These are phyloP conservation scores for Scomber colias DNA, from an alignment of 2,113 vertebrate genomes.

Conservation along the genomic window DNA sequence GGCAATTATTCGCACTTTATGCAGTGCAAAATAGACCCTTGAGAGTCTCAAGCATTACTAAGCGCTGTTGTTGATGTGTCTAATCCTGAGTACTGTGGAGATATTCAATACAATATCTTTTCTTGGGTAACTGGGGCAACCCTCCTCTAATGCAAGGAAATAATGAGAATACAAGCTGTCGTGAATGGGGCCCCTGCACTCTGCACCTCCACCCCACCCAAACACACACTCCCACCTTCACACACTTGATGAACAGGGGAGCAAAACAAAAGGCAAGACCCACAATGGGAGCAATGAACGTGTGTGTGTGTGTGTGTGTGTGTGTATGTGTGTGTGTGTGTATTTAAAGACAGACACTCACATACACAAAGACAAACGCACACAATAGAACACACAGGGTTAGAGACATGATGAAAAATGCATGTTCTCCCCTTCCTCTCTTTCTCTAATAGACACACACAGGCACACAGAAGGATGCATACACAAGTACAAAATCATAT, in stretches of 20 bases:
- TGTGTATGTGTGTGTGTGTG: neutral
- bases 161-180: constrained; percentile 60
- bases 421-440: constrained; percentile 11
- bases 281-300: constrained; percentile 18
- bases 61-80: constrained; percentile 55
- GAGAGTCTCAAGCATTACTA: constrained; percentile 60
- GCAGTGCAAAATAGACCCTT: constrained; percentile 49
- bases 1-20: constrained; percentile 68
- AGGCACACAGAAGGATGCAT: neutral
- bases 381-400: neutral
- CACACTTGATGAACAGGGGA: constrained; percentile 60
- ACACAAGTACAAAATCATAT: neutral
- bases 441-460: constrained; percentile 8
- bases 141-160: constrained; percentile 44
- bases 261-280: constrained; percentile 57
- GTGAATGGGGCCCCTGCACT: constrained; percentile 50
- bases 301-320: neutral
- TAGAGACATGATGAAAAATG: constrained; percentile 51
- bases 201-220: constrained; percentile 37
- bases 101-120: constrained; percentile 48
- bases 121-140: constrained; percentile 63
- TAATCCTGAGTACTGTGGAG: constrained; percentile 56
- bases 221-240: constrained; percentile 28
- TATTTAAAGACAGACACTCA: constrained; percentile 15
- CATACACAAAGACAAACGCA: constrained; percentile 11